Conservation (phyloP, 2,113 vertebrate species). For the Forbesichthys agassizii region DNA sequence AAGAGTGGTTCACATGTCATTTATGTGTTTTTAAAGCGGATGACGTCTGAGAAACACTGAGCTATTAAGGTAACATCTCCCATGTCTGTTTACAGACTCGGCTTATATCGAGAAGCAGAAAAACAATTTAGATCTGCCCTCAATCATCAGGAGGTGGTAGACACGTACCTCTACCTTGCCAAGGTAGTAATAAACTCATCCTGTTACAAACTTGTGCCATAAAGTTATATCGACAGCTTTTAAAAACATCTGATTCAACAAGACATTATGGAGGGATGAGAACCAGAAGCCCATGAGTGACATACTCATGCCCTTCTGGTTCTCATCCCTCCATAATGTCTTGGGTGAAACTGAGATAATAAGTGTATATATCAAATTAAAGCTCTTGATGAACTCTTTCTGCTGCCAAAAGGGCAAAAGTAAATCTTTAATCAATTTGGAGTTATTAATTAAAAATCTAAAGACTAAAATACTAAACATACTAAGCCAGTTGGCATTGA, state of each 20-base stretch:
- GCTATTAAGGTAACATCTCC: not conserved
- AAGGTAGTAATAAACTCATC: constrained; percentile 78
- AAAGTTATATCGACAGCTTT: not conserved
- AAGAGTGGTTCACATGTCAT: not conserved
- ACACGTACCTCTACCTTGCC: constrained; percentile 91
- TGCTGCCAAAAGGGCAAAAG: too few relatives aligned
- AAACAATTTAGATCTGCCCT: constrained; percentile 96
- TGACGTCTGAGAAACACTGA: not conserved
- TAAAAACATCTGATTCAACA: not conserved
- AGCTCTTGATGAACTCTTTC: too few relatives aligned
- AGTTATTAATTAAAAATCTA: too few relatives aligned
- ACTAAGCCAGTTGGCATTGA: too few relatives aligned
- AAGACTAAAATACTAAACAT: too few relatives aligned
- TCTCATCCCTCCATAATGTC: too few relatives aligned
- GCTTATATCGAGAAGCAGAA: constrained; percentile 95
- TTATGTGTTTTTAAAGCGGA: not conserved
- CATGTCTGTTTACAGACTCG: constrained; percentile 63
- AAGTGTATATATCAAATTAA: too few relatives aligned
- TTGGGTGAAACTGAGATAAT: too few relatives aligned
- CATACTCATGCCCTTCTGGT: too few relatives aligned
- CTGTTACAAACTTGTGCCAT: not conserved
- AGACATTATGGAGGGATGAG: too few relatives aligned
- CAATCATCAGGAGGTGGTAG: constrained; percentile 92
- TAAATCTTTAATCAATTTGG: too few relatives aligned
- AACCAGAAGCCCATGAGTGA: too few relatives aligned